phyloP scores from a whole-genome alignment of 2,113 vertebrate species.

The Ailuropoda melanoleuca region DNA sequence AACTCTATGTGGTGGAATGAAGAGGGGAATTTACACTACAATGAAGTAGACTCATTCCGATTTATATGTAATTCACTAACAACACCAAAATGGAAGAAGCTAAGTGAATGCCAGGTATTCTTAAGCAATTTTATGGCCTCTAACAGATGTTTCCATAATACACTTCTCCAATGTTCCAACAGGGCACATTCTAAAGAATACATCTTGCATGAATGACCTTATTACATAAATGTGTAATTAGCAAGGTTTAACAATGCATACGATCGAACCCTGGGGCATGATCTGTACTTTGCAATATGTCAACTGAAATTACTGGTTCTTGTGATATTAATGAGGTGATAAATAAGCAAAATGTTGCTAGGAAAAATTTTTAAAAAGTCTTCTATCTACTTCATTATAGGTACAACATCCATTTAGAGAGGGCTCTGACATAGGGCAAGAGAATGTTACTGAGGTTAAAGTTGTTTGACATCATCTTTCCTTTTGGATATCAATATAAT shows the following conservation, averaged over 20 bases:
- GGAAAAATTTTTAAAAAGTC: neutral
- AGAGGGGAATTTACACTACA: neutral
- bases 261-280: constrained; percentile 17
- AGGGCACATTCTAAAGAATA: neutral
- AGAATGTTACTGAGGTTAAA: neutral
- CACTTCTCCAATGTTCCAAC: neutral
- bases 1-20: neutral
- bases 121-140: neutral
- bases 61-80: neutral
- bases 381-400: neutral
- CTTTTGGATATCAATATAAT: neutral
- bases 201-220: constrained; percentile 39
- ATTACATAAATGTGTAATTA: constrained; percentile 54
- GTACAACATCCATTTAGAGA: neutral
- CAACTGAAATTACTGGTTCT: constrained; percentile 48
- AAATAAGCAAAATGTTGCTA: constrained; percentile 39
- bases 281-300: constrained; percentile 53
- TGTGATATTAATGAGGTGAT: constrained; percentile 45
- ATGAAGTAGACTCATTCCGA: neutral
- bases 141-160: constrained; percentile 16
- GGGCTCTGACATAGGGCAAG: neutral
- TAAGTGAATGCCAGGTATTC: neutral
- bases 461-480: neutral
- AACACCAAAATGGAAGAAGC: neutral
- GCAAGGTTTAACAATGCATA: constrained; percentile 35